Percentiles rank a stretch among this genome's conserved stretches.
These are phyloP conservation scores for Ceratina japonica DNA, from an alignment of 1,140 invertebrate species.

Conservation along the genomic window DNA sequence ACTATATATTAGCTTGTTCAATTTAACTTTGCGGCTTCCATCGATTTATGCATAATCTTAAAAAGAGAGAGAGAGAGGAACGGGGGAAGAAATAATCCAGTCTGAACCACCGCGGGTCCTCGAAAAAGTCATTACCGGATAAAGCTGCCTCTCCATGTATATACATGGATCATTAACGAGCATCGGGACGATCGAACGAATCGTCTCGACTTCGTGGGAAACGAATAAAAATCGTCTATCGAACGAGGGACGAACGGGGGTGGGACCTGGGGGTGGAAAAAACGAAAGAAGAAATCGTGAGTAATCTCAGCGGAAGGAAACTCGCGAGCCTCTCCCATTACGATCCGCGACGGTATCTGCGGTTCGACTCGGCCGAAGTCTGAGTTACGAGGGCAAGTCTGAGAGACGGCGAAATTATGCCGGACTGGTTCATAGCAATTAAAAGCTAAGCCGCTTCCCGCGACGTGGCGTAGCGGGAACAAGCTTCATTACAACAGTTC, in stretches of 20 bases:
- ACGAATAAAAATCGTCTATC: not conserved
- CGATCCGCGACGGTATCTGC: not conserved
- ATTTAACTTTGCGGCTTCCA: not conserved
- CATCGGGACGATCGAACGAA: not conserved
- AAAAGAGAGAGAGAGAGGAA: not conserved
- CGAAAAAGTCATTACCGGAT: slow-evolving; percentile 19
- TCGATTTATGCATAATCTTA: not conserved
- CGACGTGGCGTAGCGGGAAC: slow-evolving; percentile 9
- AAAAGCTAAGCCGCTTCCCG: slow-evolving; percentile 38
- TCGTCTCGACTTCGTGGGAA: not conserved
- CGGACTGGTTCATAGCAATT: slow-evolving; percentile 33
- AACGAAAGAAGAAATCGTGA: not conserved
- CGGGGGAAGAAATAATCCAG: not conserved
- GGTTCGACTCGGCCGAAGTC: not conserved
- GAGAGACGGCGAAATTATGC: slow-evolving; percentile 18
- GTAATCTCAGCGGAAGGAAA: not conserved
- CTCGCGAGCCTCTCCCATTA: not conserved
- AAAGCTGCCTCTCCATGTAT: not conserved
- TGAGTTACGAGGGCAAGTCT: slow-evolving; percentile 4
- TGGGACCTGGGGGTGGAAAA: too few relatives aligned
- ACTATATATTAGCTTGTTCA: too few relatives aligned
- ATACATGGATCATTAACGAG: slow-evolving; percentile 23
- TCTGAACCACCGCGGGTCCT: slow-evolving; percentile 2
- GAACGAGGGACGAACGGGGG: not conserved
- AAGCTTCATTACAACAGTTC: slow-evolving; percentile 30